Evolutionary conservation across 2,888 invertebrate genomes (phyloP).

Genomic region (Drosophila atripex): DNA sequence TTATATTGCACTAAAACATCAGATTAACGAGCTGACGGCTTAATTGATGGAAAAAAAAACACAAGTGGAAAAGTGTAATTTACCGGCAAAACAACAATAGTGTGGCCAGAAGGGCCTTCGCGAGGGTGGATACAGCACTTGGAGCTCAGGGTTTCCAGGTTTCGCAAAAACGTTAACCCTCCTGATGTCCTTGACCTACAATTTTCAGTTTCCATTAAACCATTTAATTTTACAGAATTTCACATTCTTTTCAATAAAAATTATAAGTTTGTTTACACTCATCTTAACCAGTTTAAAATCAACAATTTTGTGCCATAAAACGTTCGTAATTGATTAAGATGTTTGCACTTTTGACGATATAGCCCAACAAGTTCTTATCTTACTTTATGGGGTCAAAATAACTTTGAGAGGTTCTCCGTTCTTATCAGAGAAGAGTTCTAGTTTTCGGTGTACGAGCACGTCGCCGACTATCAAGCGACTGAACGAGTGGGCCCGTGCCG

Average conservation of each 20-base stretch:
- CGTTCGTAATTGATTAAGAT: slow-evolving; percentile 1
- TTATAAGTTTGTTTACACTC: not conserved
- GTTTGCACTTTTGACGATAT: slow-evolving; percentile 15
- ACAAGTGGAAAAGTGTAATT: slow-evolving; percentile 42
- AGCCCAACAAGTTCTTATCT: slow-evolving; percentile 37
- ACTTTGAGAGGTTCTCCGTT: slow-evolving; percentile 18
- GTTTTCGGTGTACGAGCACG: slow-evolving; percentile 51
- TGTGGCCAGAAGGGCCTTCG: slow-evolving; percentile 16
- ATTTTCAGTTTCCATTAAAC: not conserved
- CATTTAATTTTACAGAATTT: not conserved
- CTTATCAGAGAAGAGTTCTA: slow-evolving; percentile 48
- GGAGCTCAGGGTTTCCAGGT: slow-evolving; percentile 58
- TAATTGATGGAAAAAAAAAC: slow-evolving; percentile 57
- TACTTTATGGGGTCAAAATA: slow-evolving; percentile 36
- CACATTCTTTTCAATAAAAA: not conserved
- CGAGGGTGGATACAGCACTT: slow-evolving; percentile 51
- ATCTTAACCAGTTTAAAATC: not conserved
- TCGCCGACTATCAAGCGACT: slow-evolving; percentile 58
- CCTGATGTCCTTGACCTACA: not conserved
- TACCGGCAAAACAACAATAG: slow-evolving; percentile 42
- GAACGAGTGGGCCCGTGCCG: slow-evolving; percentile 34
- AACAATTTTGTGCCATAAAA: not conserved
- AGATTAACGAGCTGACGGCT: slow-evolving; percentile 54
- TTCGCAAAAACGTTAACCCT: slow-evolving; percentile 15
- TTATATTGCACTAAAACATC: slow-evolving; percentile 26